These are phyloP conservation scores for Mastigias papua DNA, from an alignment of 30 jellyfish, hydroid and myxozoan genomes.

Conservation along the genomic window DNA sequence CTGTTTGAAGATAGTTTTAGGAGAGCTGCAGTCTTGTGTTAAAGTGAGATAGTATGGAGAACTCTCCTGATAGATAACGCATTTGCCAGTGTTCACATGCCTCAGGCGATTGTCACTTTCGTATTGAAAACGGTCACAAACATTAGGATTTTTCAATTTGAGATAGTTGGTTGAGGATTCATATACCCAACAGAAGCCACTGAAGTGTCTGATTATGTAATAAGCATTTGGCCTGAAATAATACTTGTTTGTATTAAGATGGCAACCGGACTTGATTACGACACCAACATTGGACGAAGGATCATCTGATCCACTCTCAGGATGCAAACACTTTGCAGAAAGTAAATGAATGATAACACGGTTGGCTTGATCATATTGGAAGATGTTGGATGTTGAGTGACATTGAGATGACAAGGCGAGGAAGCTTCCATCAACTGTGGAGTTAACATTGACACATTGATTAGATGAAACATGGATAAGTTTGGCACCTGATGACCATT, in stretches of 20 bases:
- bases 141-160: not conserved
- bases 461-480: slow-evolving; percentile 5
- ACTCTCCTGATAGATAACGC: not conserved
- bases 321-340: slow-evolving; percentile 6
- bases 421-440: slow-evolving; percentile 4
- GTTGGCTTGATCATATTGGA: not conserved
- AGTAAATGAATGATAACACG: not conserved
- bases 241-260: not conserved
- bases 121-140: slow-evolving; percentile 25
- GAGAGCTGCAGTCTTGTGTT: not conserved
- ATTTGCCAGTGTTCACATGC: slow-evolving; percentile 12
- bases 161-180: not conserved
- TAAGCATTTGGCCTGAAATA: slow-evolving; percentile 5
- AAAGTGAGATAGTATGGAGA: not conserved
- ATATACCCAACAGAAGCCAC: slow-evolving; percentile 14
- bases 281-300: not conserved
- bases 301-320: not conserved
- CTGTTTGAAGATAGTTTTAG: not conserved
- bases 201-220: slow-evolving; percentile 5
- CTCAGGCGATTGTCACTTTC: not conserved
- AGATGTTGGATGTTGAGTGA: not conserved
- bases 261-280: not conserved
- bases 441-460: not conserved
- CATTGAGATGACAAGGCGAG: slow-evolving; percentile 6
- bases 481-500: slow-evolving; percentile 15